Base-by-base conservation (phyloP, 2,888 invertebrate species). In the Antheraea assamensis region DNA sequence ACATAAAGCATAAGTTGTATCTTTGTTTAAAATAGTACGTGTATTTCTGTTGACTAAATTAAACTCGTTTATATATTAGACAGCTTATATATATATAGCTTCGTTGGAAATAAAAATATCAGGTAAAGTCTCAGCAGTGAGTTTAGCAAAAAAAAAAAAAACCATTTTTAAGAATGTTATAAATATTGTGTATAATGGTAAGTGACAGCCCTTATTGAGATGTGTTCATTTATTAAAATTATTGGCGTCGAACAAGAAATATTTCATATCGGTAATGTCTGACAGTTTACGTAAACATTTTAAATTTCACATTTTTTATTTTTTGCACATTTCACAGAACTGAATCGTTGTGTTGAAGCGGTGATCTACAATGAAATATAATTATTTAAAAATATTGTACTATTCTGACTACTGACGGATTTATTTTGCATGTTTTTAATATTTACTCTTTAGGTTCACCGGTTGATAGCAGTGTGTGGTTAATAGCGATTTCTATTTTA, bases 151-250 rank as follows among this genome's bases (percentile, higher is more conserved):
- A 73, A 73, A 74, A 74, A 70, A 58, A 49, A 10, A 61, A 21
- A 30, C 10, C 1, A 15, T 24, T 24, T 31, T 71, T 68, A 73
- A 61, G 55, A 71, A 31, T 66, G 30, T 27, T 70, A 70, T 73
- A 73, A 52, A 74, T n/a, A n/a, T n/a, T n/a, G n/a, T n/a, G n/a
- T n/a, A 75, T 13, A 13, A 42, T n/a, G n/a, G 1, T 58, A 24
- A 70, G 61, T 55, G 74, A 71, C 76, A 82, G 72, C 81, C 83
- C 81, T 82, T 76, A 81, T 10, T 81, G 78, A 79, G 77, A 76
- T 76, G 78, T 75, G 78, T 82, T 78, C 77, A 86, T 84, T 80
- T 79, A 80, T 80, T 77, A 81, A 84, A 86, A 84, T 81, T 81
- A 82, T 82, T 83, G 80, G 82, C 83, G 80, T 80, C 17, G 13